phyloP scores from a whole-genome alignment of 2,888 invertebrate species.

The Adineta ricciae region DNA sequence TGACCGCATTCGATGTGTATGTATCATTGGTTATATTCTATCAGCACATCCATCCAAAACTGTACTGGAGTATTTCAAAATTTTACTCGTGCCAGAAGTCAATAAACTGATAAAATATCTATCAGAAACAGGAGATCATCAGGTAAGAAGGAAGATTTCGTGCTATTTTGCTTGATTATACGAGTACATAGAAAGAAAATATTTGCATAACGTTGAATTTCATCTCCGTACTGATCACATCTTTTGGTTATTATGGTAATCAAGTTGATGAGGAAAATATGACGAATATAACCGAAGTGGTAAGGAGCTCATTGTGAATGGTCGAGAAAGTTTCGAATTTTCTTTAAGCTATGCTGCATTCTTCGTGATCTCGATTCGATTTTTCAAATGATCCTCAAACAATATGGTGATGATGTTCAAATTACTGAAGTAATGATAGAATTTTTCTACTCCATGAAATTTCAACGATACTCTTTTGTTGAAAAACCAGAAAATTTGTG shows the following conservation, averaged over 20 bases:
- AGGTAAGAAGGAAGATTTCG: neutral
- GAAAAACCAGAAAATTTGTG: constrained; percentile 19
- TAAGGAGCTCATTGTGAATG: neutral
- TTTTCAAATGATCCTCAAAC: neutral
- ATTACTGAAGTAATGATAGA: neutral
- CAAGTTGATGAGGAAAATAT: neutral
- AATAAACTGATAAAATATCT: neutral
- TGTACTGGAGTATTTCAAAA: neutral
- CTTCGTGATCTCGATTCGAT: constrained; percentile 14
- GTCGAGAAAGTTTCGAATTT: no score
- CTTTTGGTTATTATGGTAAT: neutral
- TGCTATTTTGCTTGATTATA: no score
- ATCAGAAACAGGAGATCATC: neutral
- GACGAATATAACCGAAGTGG: neutral
- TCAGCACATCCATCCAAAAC: neutral
- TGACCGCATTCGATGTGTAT: neutral
- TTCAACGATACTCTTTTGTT: neutral
- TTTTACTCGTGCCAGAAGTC: neutral
- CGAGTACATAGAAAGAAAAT: neutral
- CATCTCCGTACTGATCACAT: neutral
- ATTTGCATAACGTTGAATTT: neutral
- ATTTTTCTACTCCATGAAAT: no score
- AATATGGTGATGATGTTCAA: neutral
- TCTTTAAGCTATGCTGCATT: neutral
- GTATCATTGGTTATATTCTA: constrained; percentile 12